phyloP scores from a whole-genome alignment of 2,888 invertebrate genomes.

The Nysson spinosus region DNA sequence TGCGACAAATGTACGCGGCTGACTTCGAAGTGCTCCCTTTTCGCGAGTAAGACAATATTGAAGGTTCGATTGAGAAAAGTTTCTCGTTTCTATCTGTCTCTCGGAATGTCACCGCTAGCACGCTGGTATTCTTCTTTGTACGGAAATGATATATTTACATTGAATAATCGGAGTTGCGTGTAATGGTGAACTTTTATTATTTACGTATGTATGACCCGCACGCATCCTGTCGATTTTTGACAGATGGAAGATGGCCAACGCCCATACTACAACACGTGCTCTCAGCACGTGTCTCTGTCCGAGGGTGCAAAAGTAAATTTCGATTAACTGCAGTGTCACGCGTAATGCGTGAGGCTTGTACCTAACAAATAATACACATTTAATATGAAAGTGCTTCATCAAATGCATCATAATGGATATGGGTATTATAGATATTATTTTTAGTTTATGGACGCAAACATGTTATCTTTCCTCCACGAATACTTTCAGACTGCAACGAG shows the following conservation, averaged over 20 bases:
- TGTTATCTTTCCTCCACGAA: background rate
- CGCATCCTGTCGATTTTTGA: slow-evolving; percentile 58
- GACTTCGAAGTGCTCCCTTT: slow-evolving; percentile 28
- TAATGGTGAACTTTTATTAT: slow-evolving; percentile 31
- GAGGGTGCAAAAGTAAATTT: slow-evolving; percentile 61
- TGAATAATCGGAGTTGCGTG: slow-evolving; percentile 35
- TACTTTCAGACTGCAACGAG: no score
- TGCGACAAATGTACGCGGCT: slow-evolving; percentile 40
- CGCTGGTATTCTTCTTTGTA: background rate
- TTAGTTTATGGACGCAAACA: no score
- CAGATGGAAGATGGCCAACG: slow-evolving; percentile 59
- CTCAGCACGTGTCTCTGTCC: slow-evolving; percentile 46
- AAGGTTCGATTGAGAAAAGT: slow-evolving; percentile 24
- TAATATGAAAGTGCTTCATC: slow-evolving; percentile 5
- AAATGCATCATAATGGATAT: no score
- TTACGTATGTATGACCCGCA: slow-evolving; percentile 51
- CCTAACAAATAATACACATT: slow-evolving; percentile 11
- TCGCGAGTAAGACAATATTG: slow-evolving; percentile 30
- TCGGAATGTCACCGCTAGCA: slow-evolving; percentile 2
- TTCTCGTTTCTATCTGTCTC: background rate
- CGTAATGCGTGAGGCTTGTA: slow-evolving; percentile 49
- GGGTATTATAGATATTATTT: background rate
- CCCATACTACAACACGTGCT: slow-evolving; percentile 50
- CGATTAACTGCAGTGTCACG: slow-evolving; percentile 59
- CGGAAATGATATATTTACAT: no score